These are phyloP conservation scores for Mercenaria mercenaria DNA, from an alignment of 1,140 invertebrate genomes.

Conservation along the genomic window DNA sequence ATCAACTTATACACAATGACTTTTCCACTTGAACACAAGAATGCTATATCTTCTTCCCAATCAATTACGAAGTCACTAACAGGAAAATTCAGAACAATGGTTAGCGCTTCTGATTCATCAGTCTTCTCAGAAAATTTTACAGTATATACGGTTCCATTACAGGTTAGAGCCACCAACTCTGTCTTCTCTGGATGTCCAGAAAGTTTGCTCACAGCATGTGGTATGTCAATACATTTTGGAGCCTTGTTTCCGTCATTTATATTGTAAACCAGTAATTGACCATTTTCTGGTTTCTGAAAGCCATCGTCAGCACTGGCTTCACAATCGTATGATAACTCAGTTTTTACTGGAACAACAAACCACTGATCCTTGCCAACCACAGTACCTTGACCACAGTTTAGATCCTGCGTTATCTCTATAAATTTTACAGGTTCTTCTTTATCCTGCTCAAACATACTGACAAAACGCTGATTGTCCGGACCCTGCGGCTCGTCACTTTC, in stretches of 20 bases:
- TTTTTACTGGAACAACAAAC: not conserved
- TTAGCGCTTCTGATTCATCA: not conserved
- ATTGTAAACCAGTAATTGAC: not conserved
- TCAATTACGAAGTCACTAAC: conserved; percentile 50
- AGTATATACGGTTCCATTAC: not conserved
- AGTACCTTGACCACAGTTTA: not conserved
- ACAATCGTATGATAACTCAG: not conserved
- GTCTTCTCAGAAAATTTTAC: not conserved
- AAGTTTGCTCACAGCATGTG: not conserved
- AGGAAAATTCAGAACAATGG: conserved; percentile 18
- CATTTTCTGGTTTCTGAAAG: not conserved
- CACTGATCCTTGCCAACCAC: not conserved
- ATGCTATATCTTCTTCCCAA: conserved; percentile 69
- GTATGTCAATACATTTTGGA: not conserved
- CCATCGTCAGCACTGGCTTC: not conserved
- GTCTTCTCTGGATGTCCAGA: not conserved
- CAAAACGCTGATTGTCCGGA: conserved; percentile 30
- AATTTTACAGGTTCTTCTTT: not conserved
- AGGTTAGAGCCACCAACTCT: not conserved
- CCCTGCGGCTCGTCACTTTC: conserved; percentile 1
- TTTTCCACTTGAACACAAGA: conserved; percentile 69
- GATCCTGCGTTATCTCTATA: not conserved
- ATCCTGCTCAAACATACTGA: conserved; percentile 41
- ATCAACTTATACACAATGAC: conserved; percentile 69
- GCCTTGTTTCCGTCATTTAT: not conserved